Evolutionary conservation across 2,888 invertebrate species (phyloP).

Genomic region (Opisthograptis luteolata): DNA sequence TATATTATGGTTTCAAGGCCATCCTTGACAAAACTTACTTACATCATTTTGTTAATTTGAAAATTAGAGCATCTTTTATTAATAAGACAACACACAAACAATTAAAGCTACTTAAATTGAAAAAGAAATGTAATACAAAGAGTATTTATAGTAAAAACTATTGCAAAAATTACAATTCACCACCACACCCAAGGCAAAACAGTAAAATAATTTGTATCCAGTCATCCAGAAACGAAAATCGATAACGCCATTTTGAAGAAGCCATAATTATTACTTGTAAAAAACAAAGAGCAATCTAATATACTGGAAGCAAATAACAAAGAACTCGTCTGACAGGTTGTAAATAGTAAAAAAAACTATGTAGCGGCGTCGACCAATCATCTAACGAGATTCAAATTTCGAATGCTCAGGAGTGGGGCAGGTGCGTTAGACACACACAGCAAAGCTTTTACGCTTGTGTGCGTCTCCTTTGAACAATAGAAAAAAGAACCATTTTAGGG

Average conservation of each 20-base stretch:
- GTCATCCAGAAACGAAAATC: slow-evolving; percentile 14
- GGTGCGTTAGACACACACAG: slow-evolving; percentile 58
- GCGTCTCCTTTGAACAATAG: slow-evolving; percentile 25
- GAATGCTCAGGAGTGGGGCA: slow-evolving; percentile 66
- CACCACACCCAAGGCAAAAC: neutral
- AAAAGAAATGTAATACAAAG: no score
- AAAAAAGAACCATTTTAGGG: slow-evolving; percentile 22
- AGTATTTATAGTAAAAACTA: no score
- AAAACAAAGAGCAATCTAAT: slow-evolving; percentile 19
- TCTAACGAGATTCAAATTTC: slow-evolving; percentile 78
- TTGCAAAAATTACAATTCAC: no score
- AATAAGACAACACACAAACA: no score
- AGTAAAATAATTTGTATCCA: neutral
- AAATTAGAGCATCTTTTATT: no score
- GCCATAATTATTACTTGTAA: slow-evolving; percentile 31
- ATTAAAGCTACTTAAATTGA: no score
- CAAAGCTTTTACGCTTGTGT: slow-evolving; percentile 8
- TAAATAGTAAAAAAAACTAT: slow-evolving; percentile 41
- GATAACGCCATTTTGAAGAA: slow-evolving; percentile 25
- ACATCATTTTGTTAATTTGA: no score
- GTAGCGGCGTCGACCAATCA: slow-evolving; percentile 64
- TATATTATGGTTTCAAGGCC: no score
- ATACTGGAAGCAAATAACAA: slow-evolving; percentile 24
- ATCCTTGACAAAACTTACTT: no score
- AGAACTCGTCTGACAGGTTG: slow-evolving; percentile 41